A percentile compares a stretch with the other conserved stretches of the same genome.
Conservation (phyloP, 2,113 vertebrate genomes). For the Carassius carassius region DNA sequence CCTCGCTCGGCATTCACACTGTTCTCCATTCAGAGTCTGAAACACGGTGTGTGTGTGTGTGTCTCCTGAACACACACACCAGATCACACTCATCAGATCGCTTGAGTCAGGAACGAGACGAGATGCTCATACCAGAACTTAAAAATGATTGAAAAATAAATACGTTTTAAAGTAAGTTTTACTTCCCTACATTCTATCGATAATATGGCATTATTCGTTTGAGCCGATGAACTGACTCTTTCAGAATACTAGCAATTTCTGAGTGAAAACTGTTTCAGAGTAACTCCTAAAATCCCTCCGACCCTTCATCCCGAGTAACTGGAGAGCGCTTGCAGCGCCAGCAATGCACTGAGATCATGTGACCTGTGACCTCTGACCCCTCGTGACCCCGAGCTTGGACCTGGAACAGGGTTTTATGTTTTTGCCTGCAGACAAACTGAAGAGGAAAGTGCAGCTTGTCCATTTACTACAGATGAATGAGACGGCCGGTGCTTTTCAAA, state of each 20-base stretch:
- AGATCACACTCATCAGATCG: too few species aligned
- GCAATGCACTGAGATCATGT: conserved; percentile 66
- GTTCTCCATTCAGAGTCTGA: not conserved
- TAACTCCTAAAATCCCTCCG: not conserved
- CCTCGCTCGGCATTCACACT: not conserved
- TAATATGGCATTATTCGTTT: too few species aligned
- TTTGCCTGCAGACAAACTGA: conserved; percentile 65
- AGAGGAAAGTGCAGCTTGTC: conserved; percentile 64
- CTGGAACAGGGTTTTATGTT: conserved; percentile 69
- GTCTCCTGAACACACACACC: too few species aligned
- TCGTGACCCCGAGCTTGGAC: conserved; percentile 68
- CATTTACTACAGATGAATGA: conserved; percentile 15
- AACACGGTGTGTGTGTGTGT: too few species aligned
- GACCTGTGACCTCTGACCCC: conserved; percentile 76
- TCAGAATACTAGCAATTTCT: not conserved
- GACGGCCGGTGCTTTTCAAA: not conserved
- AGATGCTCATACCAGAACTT: too few species aligned
- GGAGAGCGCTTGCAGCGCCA: conserved; percentile 53
- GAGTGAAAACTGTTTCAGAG: not conserved
- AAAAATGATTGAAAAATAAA: too few species aligned
- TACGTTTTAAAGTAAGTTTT: too few species aligned
- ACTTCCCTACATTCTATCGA: too few species aligned
- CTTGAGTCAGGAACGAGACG: too few species aligned
- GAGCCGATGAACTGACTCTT: not conserved
- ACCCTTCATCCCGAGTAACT: not conserved